Evolutionary conservation across 2,113 vertebrate genomes (phyloP).

Genomic region (Caretta caretta): DNA sequence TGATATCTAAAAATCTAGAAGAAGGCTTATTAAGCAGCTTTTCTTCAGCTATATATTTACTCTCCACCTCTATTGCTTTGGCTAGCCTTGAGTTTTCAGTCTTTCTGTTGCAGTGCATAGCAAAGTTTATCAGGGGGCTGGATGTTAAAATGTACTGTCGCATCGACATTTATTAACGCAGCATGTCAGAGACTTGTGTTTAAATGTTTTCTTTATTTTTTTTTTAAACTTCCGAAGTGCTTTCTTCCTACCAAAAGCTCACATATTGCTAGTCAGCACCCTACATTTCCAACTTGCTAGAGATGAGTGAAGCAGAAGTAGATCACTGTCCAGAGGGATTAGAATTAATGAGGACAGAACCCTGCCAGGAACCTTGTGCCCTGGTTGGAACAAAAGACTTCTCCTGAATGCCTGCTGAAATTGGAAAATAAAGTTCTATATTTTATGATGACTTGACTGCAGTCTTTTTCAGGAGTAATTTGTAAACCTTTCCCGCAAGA

Average conservation of each 20-base stretch:
- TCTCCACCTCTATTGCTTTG: not conserved
- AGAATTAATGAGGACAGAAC: constrained; percentile 16
- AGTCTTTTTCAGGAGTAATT: not conserved
- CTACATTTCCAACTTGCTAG: not conserved
- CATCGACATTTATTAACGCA: not conserved
- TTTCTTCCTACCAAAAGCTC: not conserved
- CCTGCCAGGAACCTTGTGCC: not conserved
- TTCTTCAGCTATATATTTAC: not conserved
- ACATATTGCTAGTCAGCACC: not conserved
- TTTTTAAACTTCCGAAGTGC: not conserved
- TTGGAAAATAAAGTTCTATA: not conserved
- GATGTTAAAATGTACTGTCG: not conserved
- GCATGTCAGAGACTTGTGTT: not conserved
- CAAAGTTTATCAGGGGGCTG: not conserved
- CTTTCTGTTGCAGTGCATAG: not conserved
- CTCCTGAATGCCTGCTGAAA: constrained; percentile 6
- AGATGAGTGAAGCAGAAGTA: constrained; percentile 38
- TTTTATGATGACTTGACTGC: not conserved
- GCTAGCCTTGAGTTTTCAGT: not conserved
- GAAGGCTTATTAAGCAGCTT: not conserved
- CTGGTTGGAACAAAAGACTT: constrained; percentile 1
- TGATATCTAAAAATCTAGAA: not conserved
- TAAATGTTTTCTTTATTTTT: not conserved
- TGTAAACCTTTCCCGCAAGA: not conserved
- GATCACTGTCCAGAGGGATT: not conserved